Base-by-base conservation (phyloP, 2,888 invertebrate genomes). In the Polydrusus tereticollis region DNA sequence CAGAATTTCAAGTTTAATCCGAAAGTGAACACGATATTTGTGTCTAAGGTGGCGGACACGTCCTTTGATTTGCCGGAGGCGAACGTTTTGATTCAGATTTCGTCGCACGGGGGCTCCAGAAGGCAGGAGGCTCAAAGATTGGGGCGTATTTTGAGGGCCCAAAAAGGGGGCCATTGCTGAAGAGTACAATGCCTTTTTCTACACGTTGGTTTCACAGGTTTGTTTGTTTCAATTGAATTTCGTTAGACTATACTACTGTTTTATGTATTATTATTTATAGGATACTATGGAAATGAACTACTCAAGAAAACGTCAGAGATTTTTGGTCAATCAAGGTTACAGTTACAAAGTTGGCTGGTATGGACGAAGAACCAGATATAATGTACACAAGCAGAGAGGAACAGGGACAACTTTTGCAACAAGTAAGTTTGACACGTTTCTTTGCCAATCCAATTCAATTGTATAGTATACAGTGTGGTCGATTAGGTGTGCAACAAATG, bases 11-110 rank as follows among this genome's bases (percentile, higher is more conserved):
- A 99, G 85, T 97, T 96, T 83, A 99, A 99, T 85, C 96, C 95
- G 0, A 98, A 97, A 90, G 80, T 97, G 75, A 99, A 98, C 85
- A 99, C 99, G 0, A 99, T 99, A 82, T 99, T 99, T 85, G 99
- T 99, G 69, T 98, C 98, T 80, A 99, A 99, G 90, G 98, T 99
- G 6, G 99, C 99, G 0, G 99, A 99, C 83, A 99, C 99, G 0
- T 99, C 98, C 65, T 99, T 99, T 85, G 99, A 99, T 90, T 89
- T 99, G 82, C 99, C 99, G 0, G 99, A 99, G 86, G 99, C 99
- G 0, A 99, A 99, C 85, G 99, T 99, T 0, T 87, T 99, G 29
- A 96, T 99, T 80, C 99, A 99, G 87, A 98, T 99, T 74, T 99
- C 99, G 0, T 98, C 99, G 0, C 99, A 99, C 84, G 99, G 99